A percentile compares a stretch with the other conserved stretches of the same genome.
phyloP scores from a whole-genome alignment of 35 echinoderm and acorn worm genomes.

The Diadema setosum region DNA sequence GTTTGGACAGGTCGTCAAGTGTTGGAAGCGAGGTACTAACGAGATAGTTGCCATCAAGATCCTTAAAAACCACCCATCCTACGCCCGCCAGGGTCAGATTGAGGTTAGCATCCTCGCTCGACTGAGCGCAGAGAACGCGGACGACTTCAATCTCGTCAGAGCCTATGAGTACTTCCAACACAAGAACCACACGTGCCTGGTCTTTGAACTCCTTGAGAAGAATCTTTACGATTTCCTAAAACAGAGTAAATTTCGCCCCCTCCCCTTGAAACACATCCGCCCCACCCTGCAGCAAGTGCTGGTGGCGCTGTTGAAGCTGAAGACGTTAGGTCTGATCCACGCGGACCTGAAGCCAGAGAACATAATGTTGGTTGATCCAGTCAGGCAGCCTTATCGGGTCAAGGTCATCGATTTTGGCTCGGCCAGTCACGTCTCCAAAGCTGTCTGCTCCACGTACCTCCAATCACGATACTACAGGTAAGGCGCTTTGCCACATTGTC shows the following conservation, averaged over 20 bases:
- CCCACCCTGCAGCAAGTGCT: slow-evolving; percentile 93
- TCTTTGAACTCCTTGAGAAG: slow-evolving; percentile 95
- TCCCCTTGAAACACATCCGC: slow-evolving; percentile 94
- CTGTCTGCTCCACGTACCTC: slow-evolving; percentile 94
- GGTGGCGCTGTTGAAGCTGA: slow-evolving; percentile 89
- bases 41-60: slow-evolving; percentile 99
- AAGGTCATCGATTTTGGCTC: slow-evolving; percentile 99
- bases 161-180: slow-evolving; percentile 99
- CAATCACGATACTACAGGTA: slow-evolving; percentile 98
- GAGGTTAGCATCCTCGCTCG: slow-evolving; percentile 90
- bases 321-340: slow-evolving; percentile 91
- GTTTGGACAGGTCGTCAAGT: slow-evolving; percentile 98
- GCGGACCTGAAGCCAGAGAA: slow-evolving; percentile 99
- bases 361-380: slow-evolving; percentile 95
- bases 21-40: slow-evolving; percentile 99
- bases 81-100: slow-evolving; percentile 96
- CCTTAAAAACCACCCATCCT: slow-evolving; percentile 96
- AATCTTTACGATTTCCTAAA: slow-evolving; percentile 98
- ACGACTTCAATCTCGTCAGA: slow-evolving; percentile 96
- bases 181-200: slow-evolving; percentile 97
- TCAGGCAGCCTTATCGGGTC: slow-evolving; percentile 90
- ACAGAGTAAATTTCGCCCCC: slow-evolving; percentile 96
- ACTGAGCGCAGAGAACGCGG: slow-evolving; percentile 95
- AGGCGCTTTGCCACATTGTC: no score
- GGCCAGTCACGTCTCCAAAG: slow-evolving; percentile 98